These are phyloP conservation scores for Elymnias hypermnestra DNA, from an alignment of 1,140 invertebrate genomes.

Conservation along the genomic window DNA sequence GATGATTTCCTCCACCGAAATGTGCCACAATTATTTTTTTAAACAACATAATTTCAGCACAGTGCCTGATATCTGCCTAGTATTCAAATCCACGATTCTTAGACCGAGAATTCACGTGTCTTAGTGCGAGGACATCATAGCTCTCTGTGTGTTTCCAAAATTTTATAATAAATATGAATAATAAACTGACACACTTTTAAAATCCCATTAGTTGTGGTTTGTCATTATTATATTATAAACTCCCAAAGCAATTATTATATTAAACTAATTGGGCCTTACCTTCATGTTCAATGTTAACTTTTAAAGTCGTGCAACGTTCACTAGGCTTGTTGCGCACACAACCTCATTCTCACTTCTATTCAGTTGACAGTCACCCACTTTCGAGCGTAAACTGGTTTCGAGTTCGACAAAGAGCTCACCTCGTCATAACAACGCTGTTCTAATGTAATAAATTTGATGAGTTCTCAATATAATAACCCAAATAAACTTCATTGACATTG, in stretches of 20 bases:
- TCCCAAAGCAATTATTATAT: constrained; percentile 38
- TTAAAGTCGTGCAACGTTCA: constrained; percentile 41
- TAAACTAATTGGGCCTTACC: constrained; percentile 54
- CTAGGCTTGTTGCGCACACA: constrained; percentile 21
- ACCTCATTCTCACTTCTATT: constrained; percentile 39
- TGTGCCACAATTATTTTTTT: too few species aligned
- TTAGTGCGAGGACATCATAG: too few species aligned
- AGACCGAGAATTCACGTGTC: too few species aligned
- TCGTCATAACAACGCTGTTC: constrained; percentile 5
- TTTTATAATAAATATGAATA: too few species aligned
- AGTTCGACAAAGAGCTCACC: constrained; percentile 30
- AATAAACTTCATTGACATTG: not conserved
- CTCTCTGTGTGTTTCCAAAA: too few species aligned
- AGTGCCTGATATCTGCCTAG: too few species aligned
- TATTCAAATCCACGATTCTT: too few species aligned
- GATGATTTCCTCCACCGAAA: too few species aligned
- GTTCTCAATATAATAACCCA: not conserved
- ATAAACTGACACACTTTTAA: too few species aligned
- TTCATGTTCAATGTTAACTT: constrained; percentile 54
- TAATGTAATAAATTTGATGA: not conserved
- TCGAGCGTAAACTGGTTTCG: constrained; percentile 47
- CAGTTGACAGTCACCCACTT: constrained; percentile 55
- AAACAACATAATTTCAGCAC: too few species aligned
- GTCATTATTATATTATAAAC: too few species aligned
- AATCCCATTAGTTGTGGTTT: too few species aligned